phyloP scores from a whole-genome alignment of 2,113 vertebrate genomes.

The Oreocharis arfaki region DNA sequence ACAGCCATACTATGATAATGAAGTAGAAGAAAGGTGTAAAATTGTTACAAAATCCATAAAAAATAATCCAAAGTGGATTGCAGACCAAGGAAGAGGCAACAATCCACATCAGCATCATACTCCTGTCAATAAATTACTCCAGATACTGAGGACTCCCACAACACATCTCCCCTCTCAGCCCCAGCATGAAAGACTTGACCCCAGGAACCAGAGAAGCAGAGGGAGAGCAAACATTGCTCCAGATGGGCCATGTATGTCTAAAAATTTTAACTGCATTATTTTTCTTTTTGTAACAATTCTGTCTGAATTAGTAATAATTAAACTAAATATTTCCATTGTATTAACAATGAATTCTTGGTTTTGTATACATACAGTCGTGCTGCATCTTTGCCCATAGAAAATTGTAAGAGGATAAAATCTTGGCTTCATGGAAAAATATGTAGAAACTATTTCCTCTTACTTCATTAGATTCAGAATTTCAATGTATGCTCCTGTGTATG shows the following conservation, averaged over 20 bases:
- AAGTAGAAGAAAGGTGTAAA: not conserved
- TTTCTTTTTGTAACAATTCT: not conserved
- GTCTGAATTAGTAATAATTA: not conserved
- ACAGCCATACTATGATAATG: not conserved
- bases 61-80: not conserved
- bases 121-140: not conserved
- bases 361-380: not conserved
- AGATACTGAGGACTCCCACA: not conserved
- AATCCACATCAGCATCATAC: not conserved
- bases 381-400: not conserved
- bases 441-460: not conserved
- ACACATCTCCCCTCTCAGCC: accelerated
- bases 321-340: not conserved
- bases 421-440: not conserved
- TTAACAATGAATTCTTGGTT: not conserved
- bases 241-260: accelerated
- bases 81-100: not conserved
- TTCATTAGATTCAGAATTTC: not conserved
- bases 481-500: not conserved
- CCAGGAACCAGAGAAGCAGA: not conserved
- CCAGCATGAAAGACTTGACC: not conserved
- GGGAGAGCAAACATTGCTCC: not conserved
- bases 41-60: not conserved
- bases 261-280: not conserved
- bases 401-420: not conserved